Percentiles rank a stretch among this genome's conserved stretches.
Evolutionary conservation across 2,888 invertebrate species (phyloP).

Genomic region (Branchipolynoe longqiensis): DNA sequence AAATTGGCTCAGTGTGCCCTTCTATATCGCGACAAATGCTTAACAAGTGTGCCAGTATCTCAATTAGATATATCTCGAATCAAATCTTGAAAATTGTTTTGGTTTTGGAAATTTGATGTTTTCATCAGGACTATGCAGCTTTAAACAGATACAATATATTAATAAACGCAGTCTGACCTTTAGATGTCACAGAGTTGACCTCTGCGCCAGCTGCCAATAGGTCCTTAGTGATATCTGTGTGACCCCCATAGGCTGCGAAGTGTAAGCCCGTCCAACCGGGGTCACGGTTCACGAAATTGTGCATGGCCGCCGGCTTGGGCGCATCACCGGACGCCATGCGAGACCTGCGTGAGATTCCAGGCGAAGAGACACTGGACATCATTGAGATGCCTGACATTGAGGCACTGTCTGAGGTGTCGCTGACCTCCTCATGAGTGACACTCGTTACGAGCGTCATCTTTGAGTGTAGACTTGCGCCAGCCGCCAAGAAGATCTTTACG

Average conservation of each 20-base stretch:
- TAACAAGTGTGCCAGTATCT: too few species aligned
- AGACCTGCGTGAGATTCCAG: neutral
- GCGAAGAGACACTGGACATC: neutral
- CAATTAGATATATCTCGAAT: too few species aligned
- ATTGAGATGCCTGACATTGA: constrained; percentile 23
- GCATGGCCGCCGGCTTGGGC: neutral
- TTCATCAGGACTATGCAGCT: too few species aligned
- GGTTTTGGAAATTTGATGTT: too few species aligned
- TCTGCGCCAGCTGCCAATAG: constrained; percentile 52
- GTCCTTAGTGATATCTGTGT: constrained; percentile 31
- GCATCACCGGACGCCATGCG: neutral
- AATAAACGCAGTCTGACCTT: constrained; percentile 54
- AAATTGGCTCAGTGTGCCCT: too few species aligned
- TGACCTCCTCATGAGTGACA: neutral
- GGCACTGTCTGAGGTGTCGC: neutral
- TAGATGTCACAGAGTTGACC: constrained; percentile 59
- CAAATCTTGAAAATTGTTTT: too few species aligned
- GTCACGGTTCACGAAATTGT: constrained; percentile 46
- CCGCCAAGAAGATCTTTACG: constrained; percentile 24
- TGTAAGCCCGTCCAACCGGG: constrained; percentile 63
- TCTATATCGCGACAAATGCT: too few species aligned
- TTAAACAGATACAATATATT: too few species aligned
- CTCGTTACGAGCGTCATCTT: constrained; percentile 29
- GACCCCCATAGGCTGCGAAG: constrained; percentile 62
- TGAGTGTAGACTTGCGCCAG: constrained; percentile 56